These are phyloP conservation scores for Tapirus indicus DNA, from an alignment of 2,797 vertebrate genomes.

Conservation along the genomic window DNA sequence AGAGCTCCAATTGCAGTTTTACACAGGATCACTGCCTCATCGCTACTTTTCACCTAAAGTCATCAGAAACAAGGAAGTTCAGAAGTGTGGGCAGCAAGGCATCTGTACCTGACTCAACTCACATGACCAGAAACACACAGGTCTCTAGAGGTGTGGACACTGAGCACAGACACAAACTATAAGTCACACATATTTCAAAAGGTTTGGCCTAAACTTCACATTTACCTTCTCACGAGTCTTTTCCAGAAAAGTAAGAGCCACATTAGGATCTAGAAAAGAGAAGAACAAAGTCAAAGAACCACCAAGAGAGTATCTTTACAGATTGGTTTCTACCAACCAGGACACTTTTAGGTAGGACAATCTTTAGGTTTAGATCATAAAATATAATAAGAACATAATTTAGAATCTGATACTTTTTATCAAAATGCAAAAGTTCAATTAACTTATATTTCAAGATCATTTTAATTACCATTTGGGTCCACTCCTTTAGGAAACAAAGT, in stretches of 20 bases:
- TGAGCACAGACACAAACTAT: not conserved
- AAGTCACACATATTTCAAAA: not conserved
- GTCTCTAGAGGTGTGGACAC: not conserved
- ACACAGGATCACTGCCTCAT: slow-evolving; percentile 96
- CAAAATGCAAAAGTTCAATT: not conserved
- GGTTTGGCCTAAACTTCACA: not conserved
- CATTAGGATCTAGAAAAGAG: slow-evolving; percentile 92
- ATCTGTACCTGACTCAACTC: rapidly evolving
- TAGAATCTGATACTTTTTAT: not conserved
- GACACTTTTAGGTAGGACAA: not conserved
- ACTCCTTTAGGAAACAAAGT: not conserved
- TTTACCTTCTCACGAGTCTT: slow-evolving; percentile 98
- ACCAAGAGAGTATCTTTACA: not conserved
- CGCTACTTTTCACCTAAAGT: slow-evolving; percentile 95
- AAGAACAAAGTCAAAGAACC: slow-evolving; percentile 22
- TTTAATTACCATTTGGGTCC: not conserved
- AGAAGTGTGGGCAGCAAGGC: not conserved
- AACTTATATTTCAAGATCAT: not conserved
- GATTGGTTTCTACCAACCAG: not conserved
- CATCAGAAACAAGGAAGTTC: not conserved
- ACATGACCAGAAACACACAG: rapidly evolving
- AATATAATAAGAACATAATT: not conserved
- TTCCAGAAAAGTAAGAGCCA: slow-evolving; percentile 96
- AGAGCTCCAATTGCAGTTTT: slow-evolving; percentile 97
- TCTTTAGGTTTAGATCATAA: not conserved